phyloP scores from a whole-genome alignment of 2,888 invertebrate genomes.

The Melieria crassipennis region DNA sequence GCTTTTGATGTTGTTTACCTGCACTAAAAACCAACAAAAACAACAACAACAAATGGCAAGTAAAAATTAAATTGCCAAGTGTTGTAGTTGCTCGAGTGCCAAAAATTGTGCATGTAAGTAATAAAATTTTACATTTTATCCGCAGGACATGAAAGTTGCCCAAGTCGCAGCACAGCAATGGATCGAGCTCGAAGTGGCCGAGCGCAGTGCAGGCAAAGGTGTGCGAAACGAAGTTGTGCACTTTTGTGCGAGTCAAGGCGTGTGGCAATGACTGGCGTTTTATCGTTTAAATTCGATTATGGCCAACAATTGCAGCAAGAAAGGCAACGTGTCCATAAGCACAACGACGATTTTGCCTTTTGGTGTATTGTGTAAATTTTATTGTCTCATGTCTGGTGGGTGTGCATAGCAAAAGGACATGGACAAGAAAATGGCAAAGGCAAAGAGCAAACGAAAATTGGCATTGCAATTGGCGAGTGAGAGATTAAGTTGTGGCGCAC shows the following conservation, averaged over 20 bases:
- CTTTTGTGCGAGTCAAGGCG: not conserved
- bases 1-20: constrained; percentile 46
- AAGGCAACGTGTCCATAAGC: constrained; percentile 4
- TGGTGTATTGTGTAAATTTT: constrained; percentile 22
- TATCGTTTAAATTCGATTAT: constrained; percentile 39
- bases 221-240: not conserved
- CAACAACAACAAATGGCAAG: not conserved
- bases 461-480: too few species aligned
- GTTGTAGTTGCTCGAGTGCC: constrained; percentile 21
- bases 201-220: constrained; percentile 44
- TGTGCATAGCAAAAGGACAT: constrained; percentile 10
- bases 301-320: constrained; percentile 34
- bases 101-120: constrained; percentile 34
- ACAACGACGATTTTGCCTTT: too few species aligned
- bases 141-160: constrained; percentile 48
- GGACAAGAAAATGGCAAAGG: too few species aligned
- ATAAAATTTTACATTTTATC: constrained; percentile 38
- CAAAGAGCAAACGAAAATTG: too few species aligned
- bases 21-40: constrained; percentile 32
- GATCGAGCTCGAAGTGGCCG: constrained; percentile 54
- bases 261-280: not conserved
- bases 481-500: too few species aligned
- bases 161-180: constrained; percentile 46
- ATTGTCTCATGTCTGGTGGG: constrained; percentile 19
- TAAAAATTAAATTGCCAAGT: too few species aligned